phyloP scores from a whole-genome alignment of 1,140 invertebrate species.

The Triops longicaudatus region DNA sequence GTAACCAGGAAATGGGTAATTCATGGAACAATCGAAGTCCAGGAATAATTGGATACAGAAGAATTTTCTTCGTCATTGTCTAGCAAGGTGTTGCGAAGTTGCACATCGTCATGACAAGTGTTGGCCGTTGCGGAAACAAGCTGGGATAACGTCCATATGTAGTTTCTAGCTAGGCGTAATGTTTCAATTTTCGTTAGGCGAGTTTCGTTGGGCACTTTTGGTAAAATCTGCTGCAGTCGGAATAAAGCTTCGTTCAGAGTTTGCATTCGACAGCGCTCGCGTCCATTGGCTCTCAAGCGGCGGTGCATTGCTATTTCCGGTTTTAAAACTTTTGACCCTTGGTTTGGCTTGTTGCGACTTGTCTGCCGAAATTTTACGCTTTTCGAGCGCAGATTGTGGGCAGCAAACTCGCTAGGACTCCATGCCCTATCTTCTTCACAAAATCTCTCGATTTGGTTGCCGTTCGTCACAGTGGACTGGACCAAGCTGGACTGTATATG shows the following conservation, averaged over 20 bases:
- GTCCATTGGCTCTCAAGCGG: conserved; percentile 87
- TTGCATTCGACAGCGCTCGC: conserved; percentile 93
- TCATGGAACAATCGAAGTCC: not conserved
- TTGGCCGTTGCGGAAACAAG: not conserved
- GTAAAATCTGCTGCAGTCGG: conserved; percentile 67
- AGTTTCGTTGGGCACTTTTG: conserved; percentile 82
- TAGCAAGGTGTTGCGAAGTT: not conserved
- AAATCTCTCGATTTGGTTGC: not conserved
- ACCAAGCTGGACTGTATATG: not conserved
- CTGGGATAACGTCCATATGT: conserved; percentile 81
- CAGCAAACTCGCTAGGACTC: not conserved
- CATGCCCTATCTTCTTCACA: not conserved
- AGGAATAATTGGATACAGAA: not conserved
- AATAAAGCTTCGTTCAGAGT: conserved; percentile 89
- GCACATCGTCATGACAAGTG: not conserved
- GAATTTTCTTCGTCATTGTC: not conserved
- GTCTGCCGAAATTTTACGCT: not conserved
- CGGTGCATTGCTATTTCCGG: conserved; percentile 44
- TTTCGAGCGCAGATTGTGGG: not conserved
- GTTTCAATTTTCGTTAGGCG: conserved; percentile 98
- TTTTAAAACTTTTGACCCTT: not conserved
- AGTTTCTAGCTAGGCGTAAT: conserved; percentile 86
- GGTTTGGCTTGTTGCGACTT: not conserved
- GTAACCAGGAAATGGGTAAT: not conserved
- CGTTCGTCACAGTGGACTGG: not conserved